Base-by-base conservation (phyloP, 2,113 vertebrate species). In the Dinomys branickii region DNA sequence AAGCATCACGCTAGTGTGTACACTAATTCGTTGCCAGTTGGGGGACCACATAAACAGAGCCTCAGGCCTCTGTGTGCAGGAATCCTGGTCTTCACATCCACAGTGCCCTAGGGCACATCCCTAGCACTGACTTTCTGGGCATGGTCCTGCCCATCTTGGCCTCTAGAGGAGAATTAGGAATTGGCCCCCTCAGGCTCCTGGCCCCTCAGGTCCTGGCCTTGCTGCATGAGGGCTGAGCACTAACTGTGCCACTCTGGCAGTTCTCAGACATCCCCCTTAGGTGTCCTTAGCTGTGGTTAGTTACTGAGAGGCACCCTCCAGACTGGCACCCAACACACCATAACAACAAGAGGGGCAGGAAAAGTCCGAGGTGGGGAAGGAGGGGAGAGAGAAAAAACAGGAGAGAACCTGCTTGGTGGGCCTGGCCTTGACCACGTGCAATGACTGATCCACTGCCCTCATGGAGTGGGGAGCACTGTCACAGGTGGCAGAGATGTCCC, bases 371-470 rank as follows among this genome's bases (percentile, higher is more conserved):
- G 14, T 61, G 13, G 17, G 7, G 5, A 20, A 61, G 9, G 41
- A 44, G 35, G n/a, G 24, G 4, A 44, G 33, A 26, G 4, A 7
- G 44, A 22, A 13, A 19, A 12, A 22, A 63, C 2, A 5, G 22
- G 14, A 52, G 16, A 33, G 59, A 12, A 5, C 28, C 58, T 67
- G 59, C 38, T 30, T 5, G 3, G 63, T 28, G 44, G 63, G 20
- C 19, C 13, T 13, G 24, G 17, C 56, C 2, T 16, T 56, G 17
- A 3, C 19, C 24, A 65, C 2, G 24, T 3, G 0, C 50, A 20
- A 67, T 5, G 4, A 56, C 22, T 7, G 6, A 67, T 17, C 35
- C 24, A 28, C 2, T 38, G 47, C 4, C 28, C 38, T 82, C n/a
- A 35, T 3, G 8, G 16, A 24, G 16, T 38, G 26, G 73, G 12